Base-by-base conservation (phyloP, 2,888 invertebrate species). In the Tillus elongatus region DNA sequence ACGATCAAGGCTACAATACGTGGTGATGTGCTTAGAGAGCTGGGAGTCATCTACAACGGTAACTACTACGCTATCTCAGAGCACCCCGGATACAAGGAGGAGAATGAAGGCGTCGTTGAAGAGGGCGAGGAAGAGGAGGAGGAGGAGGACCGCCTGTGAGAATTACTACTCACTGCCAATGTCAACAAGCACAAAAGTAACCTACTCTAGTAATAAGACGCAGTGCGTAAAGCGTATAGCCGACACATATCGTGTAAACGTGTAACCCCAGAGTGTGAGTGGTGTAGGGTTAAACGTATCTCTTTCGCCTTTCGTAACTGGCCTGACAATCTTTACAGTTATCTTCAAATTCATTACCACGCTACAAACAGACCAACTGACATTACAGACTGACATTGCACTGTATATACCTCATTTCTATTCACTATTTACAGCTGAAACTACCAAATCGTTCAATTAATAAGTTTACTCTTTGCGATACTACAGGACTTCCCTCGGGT, bases 51-150 rank as follows among this genome's bases (percentile, higher is more conserved):
- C 62, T 92, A 92, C 71, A 90, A 91, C 69, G 90, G 90, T 45
- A 91, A 90, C 70, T 92, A 90, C 69, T 92, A 92, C 70, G 88
- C 89, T 52, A 90, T 92, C 64, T 88, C 88, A 59, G 91, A 92
- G 67, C 91, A 92, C 68, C 91, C 92, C 39, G 90, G 89, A 40
- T 91, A 91, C 70, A 85, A 85, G 68, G 87, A 87, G 66, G 88
- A 87, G 69, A 81, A 84, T 63, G 87, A 87, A 66, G 86, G 85
- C 61, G 83, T 82, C 55, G 79, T 77, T 41, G 86, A 86, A 64
- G 87, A 86, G 67, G 82, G 78, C 48, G 85, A 85, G 59, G 86
- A 86, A 61, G 86, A 86, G 56, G 86, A 87, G 61, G 82, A 81
- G 60, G 77, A 77, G 58, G 82, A 81, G 60, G 80, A 80, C 60